Conservation (phyloP, 2,888 invertebrate species). For the Ochropleura plecta region DNA sequence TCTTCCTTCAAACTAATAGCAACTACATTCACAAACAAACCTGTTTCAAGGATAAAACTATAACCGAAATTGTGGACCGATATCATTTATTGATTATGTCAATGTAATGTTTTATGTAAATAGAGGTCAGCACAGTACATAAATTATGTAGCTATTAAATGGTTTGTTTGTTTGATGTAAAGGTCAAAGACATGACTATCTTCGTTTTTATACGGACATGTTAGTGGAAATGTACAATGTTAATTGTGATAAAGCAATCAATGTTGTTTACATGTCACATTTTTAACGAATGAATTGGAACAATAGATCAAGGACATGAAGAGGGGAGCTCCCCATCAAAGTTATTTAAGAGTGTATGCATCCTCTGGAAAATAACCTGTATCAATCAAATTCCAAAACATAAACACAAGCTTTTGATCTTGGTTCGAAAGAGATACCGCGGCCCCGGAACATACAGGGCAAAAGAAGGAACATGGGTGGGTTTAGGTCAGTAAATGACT, state of each 20-base stretch:
- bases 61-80: background rate
- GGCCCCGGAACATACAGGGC: too few species aligned
- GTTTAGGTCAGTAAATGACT: too few species aligned
- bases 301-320: background rate
- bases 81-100: constrained; percentile 38
- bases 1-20: background rate
- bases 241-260: constrained; percentile 14
- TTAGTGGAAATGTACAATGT: constrained; percentile 19
- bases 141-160: constrained; percentile 47
- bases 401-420: too few species aligned
- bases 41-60: background rate
- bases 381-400: background rate
- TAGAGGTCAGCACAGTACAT: constrained; percentile 42
- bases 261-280: background rate
- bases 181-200: constrained; percentile 54
- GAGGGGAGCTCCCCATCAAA: background rate
- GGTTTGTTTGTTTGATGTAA: constrained; percentile 52
- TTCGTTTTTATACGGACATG: constrained; percentile 35
- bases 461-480: too few species aligned
- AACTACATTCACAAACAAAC: background rate
- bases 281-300: constrained; percentile 6
- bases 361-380: background rate
- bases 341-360: background rate
- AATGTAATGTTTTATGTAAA: constrained; percentile 44
- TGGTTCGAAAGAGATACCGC: too few species aligned